Conservation (phyloP, 2,888 invertebrate genomes). For the Pyrgus malvae region DNA sequence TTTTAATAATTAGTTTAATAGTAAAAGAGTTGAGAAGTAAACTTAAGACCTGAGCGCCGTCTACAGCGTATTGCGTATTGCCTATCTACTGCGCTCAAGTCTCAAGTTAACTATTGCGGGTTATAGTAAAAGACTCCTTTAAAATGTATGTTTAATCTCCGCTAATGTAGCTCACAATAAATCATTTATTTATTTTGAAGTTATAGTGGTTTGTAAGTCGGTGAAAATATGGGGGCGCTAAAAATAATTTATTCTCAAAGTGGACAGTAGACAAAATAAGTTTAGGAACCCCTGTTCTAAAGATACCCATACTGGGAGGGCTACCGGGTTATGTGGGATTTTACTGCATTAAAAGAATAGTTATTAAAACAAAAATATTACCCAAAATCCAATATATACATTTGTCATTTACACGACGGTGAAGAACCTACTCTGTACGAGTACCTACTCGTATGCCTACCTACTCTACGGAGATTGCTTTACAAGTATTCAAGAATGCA, state of each 20-base stretch:
- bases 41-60: background rate
- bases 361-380: too few relatives aligned
- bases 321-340: too few relatives aligned
- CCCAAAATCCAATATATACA: too few relatives aligned
- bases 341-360: too few relatives aligned
- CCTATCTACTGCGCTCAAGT: background rate
- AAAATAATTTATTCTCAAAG: background rate
- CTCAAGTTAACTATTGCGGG: background rate
- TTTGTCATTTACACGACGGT: too few relatives aligned
- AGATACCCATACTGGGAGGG: too few relatives aligned
- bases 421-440: too few relatives aligned
- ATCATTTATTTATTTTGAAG: background rate
- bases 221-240: background rate
- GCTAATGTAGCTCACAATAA: background rate
- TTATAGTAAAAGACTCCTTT: background rate
- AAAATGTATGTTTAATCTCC: background rate
- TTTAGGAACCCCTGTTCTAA: background rate
- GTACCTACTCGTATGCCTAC: too few relatives aligned
- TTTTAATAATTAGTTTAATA: background rate
- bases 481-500: too few relatives aligned
- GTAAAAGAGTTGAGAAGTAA: background rate
- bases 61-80: too few relatives aligned
- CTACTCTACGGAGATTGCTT: too few relatives aligned
- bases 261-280: background rate
- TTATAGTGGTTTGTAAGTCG: background rate